phyloP scores from a whole-genome alignment of 2,113 vertebrate genomes.

The Channa maculata region DNA sequence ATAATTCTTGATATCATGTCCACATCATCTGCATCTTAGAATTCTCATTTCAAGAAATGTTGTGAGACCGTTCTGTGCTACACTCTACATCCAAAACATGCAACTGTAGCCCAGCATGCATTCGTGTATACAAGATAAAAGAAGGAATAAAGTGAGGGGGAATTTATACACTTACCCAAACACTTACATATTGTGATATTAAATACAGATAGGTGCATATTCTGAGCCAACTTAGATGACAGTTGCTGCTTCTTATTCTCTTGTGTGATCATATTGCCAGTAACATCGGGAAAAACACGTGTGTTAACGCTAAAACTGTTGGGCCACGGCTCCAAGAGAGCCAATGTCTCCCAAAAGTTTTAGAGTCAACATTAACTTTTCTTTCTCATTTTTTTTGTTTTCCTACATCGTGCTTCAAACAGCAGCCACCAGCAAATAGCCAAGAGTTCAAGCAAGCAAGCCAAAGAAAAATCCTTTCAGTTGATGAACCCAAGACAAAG shows the following conservation, averaged over 20 bases:
- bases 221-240: conserved; percentile 99
- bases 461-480: not conserved
- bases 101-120: conserved; percentile 63
- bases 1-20: not conserved
- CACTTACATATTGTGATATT: conserved; percentile 84
- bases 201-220: conserved; percentile 94
- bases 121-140: conserved; percentile 49
- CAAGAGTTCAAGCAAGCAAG: not conserved
- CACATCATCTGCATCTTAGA: not conserved
- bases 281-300: conserved; percentile 88
- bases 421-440: conserved; percentile 49
- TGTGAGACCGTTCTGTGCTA: conserved; percentile 22
- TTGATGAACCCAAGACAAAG: too few species aligned
- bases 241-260: conserved; percentile 93
- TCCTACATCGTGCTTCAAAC: conserved; percentile 90
- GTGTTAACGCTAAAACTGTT: conserved; percentile 82
- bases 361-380: conserved; percentile 77
- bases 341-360: conserved; percentile 72
- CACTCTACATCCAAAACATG: conserved; percentile 52
- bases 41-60: conserved; percentile 34
- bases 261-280: conserved; percentile 94
- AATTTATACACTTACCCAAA: conserved; percentile 91
- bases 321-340: conserved; percentile 34
- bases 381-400: conserved; percentile 38
- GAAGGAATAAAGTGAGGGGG: conserved; percentile 46